Conservation (phyloP, 2,797 vertebrate species). For the Bradypodion pumilum region DNA sequence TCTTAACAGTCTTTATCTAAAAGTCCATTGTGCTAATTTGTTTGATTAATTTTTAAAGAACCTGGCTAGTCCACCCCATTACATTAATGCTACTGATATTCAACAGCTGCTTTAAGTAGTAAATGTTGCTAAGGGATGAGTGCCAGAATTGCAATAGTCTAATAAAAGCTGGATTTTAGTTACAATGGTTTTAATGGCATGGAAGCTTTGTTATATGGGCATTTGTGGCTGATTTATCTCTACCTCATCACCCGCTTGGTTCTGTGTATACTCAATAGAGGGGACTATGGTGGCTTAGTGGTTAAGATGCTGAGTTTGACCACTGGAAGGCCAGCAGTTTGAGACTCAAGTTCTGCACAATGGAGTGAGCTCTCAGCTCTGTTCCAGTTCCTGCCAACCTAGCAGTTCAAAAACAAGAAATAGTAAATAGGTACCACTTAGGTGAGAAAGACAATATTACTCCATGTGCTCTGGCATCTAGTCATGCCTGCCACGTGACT, state of each 20-base stretch:
- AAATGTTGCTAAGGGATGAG: conserved; percentile 40
- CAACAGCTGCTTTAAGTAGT: conserved; percentile 58
- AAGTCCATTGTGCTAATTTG: conserved; percentile 66
- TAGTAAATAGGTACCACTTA: too few species aligned
- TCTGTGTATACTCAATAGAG: too few species aligned
- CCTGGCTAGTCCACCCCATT: conserved; percentile 53
- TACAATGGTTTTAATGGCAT: conserved; percentile 9
- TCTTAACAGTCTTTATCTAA: conserved; percentile 53
- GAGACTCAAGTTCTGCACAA: too few species aligned
- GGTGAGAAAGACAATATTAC: too few species aligned
- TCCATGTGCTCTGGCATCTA: too few species aligned
- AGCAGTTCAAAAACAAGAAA: too few species aligned
- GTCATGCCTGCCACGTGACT: too few species aligned
- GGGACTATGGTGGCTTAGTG: too few species aligned
- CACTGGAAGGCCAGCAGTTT: too few species aligned
- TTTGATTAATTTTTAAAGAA: conserved; percentile 67
- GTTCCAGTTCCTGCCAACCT: too few species aligned
- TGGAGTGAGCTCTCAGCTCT: too few species aligned
- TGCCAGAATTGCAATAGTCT: conserved; percentile 37
- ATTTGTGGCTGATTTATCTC: conserved; percentile 30
- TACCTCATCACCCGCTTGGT: background rate
- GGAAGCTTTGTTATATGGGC: conserved; percentile 39
- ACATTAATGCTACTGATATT: conserved; percentile 64
- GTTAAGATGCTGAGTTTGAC: too few species aligned
- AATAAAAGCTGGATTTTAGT: conserved; percentile 57